Base-by-base conservation (phyloP, 2,113 vertebrate species). In the Stegastes partitus region DNA sequence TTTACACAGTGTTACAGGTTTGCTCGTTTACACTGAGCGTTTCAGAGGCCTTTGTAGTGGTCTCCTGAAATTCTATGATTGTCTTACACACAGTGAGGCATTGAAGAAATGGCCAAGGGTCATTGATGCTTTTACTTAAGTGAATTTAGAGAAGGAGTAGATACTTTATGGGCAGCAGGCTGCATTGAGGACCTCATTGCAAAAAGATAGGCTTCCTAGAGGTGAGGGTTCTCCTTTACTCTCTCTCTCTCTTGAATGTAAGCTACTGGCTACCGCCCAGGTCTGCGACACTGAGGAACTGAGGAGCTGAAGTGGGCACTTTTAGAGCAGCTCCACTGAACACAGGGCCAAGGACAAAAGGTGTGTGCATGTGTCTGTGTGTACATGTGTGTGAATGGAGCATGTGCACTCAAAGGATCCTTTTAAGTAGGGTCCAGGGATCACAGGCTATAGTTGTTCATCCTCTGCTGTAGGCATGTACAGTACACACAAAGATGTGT, bases 291-390 rank as follows among this genome's bases (percentile, higher is more conserved):
- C 84, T 18, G 63, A 47, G 58, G 50, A 84, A 26, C 86, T 45
- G 66, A 87, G 84, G 71, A 93, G 88, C 90, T 93, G 88, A 89
- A 92, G 89, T 90, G 90, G 85, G 87, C 79, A 86, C 85, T 93
- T 93, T 92, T 81, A 84, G 86, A 86, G 72, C 83, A 63, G 87
- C 89, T 84, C 79, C 79, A 68, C 61, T 86, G 79, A 88, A 67
- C 89, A 82, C 80, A 76, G 55, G 85, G 84, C 87, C 90, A 91
- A 90, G 88, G 90, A 88, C 87, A 87, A 86, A 91, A 74, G 72
- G 77, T 83, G 76, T 78, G 63, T 86, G 79, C 15, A 39, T 49
- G 77, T 53, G 68, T 83, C 15, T 65, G 2, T 64, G 21, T 62
- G 55, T 68, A 7, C 42, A 2, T 53, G 31, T 68, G 21, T 53